These are phyloP conservation scores for Hemitrygon akajei DNA, from an alignment of 2,797 vertebrate species.

Conservation along the genomic window DNA sequence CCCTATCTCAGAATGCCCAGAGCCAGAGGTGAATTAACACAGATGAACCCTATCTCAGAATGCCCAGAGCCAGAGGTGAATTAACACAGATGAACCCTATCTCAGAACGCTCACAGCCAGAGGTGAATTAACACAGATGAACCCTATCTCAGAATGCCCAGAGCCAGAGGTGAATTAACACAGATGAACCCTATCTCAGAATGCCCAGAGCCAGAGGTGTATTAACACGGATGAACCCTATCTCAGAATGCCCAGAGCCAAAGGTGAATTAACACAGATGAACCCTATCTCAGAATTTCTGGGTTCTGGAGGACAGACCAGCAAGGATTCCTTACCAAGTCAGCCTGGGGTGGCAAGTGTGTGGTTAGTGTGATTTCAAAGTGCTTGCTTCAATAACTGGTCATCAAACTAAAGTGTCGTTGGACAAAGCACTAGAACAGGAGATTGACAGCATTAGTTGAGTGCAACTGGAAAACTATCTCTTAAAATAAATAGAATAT, in stretches of 20 bases:
- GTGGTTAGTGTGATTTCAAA: not conserved
- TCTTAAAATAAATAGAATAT: not conserved
- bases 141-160: not conserved
- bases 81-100: no score
- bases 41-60: no score
- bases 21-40: no score
- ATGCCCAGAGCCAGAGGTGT: no score
- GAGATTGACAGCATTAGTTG: not conserved
- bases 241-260: no score
- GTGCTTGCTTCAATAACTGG: not conserved
- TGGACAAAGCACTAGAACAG: not conserved
- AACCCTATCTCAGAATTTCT: not conserved
- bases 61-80: no score
- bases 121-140: no score
- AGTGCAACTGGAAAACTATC: not conserved
- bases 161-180: no score
- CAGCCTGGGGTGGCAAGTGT: not conserved
- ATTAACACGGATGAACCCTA: no score
- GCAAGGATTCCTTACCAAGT: not conserved
- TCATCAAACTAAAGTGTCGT: not conserved
- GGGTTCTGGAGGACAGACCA: not conserved
- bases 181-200: no score
- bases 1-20: not conserved
- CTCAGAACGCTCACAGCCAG: no score
- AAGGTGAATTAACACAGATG: no score